phyloP scores from a whole-genome alignment of 2,888 invertebrate species.

The Thalpophila matura region DNA sequence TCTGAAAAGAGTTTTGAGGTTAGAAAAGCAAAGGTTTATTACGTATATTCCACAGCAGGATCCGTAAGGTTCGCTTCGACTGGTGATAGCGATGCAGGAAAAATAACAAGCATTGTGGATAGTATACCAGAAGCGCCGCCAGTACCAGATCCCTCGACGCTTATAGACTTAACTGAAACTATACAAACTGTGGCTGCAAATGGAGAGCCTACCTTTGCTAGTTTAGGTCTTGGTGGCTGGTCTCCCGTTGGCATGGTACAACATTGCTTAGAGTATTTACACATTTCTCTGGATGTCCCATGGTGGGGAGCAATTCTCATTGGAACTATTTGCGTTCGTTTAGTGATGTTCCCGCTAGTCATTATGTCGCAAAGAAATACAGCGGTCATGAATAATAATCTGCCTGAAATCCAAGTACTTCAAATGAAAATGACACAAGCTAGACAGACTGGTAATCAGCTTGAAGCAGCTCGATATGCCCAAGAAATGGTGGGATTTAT shows the following conservation, averaged over 20 bases:
- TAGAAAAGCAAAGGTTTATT: constrained; percentile 85
- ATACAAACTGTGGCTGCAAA: constrained; percentile 84
- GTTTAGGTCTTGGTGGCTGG: constrained; percentile 96
- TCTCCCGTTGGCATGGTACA: constrained; percentile 96
- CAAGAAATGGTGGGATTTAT: constrained; percentile 95
- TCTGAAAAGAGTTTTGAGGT: constrained; percentile 86
- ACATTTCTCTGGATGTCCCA: constrained; percentile 95
- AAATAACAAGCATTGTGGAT: constrained; percentile 74
- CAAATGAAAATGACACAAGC: constrained; percentile 97
- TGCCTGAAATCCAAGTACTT: constrained; percentile 96
- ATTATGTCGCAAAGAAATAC: constrained; percentile 95
- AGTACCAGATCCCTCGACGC: constrained; percentile 79
- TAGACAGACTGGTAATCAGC: constrained; percentile 94
- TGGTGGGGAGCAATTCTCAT: constrained; percentile 98
- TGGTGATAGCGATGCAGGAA: constrained; percentile 72
- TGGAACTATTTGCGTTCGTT: constrained; percentile 95
- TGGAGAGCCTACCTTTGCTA: constrained; percentile 95
- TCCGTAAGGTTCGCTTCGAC: constrained; percentile 83
- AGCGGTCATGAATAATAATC: constrained; percentile 95
- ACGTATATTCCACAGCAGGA: constrained; percentile 82
- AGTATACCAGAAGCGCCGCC: constrained; percentile 87
- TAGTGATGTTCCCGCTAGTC: constrained; percentile 96
- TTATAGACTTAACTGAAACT: constrained; percentile 77
- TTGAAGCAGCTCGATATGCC: constrained; percentile 94
- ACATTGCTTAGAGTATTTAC: constrained; percentile 95